A percentile compares a stretch with the other conserved stretches of the same genome.
Evolutionary conservation across 2,797 vertebrate genomes (phyloP).

Genomic region (Merluccius polli): DNA sequence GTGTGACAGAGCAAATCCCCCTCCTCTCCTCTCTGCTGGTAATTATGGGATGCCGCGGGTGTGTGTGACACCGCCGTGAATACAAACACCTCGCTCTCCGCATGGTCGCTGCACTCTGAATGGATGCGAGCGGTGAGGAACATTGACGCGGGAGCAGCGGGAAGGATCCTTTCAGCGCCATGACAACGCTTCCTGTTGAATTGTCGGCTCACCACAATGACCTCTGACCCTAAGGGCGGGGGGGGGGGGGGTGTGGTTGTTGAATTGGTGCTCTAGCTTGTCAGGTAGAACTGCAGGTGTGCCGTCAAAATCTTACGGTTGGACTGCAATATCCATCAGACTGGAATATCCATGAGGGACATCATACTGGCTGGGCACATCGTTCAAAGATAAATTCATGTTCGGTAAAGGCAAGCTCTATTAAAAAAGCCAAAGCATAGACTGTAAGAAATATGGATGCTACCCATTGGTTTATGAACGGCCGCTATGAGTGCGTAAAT

Average conservation of each 20-base stretch:
- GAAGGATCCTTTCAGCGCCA: not conserved
- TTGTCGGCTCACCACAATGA: not conserved
- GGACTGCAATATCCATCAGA: not conserved
- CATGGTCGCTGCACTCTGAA: slow-evolving; percentile 63
- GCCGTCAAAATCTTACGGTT: not conserved
- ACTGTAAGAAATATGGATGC: not conserved
- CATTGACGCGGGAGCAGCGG: not conserved
- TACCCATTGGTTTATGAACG: not conserved
- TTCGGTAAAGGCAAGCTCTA: not conserved
- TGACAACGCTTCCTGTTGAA: not conserved
- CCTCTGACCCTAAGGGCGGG: not conserved
- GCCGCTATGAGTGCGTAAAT: not conserved
- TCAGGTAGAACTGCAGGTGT: not conserved
- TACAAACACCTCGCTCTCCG: slow-evolving; percentile 68
- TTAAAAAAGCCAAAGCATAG: not conserved
- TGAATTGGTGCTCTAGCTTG: not conserved
- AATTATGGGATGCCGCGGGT: not conserved
- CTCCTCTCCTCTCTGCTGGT: not conserved
- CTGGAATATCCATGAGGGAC: not conserved
- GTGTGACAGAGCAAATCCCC: slow-evolving; percentile 50
- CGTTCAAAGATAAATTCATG: too few relatives aligned
- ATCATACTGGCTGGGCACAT: too few relatives aligned
- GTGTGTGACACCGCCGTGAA: slow-evolving; percentile 60
- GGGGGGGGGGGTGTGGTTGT: not conserved
- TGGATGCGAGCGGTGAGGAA: slow-evolving; percentile 59